Evolutionary conservation across 2,888 invertebrate species (phyloP), one percentile per base, ranked within the genome.

Genomic region (Mythimna vitellina): DNA sequence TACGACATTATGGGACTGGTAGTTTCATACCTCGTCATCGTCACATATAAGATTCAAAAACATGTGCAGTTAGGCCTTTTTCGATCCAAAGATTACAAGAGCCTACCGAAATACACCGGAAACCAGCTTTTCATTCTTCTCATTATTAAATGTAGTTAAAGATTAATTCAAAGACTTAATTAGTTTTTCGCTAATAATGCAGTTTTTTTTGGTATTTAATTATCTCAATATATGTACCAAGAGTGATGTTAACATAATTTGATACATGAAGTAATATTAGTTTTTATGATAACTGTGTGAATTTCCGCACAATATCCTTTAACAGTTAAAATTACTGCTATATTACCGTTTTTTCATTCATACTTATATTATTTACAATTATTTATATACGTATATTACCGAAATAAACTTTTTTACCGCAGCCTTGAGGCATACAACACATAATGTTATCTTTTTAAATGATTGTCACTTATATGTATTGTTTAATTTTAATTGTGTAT

Each of bases 281-380:
- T 56, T 29, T 29, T 68, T 76, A 51, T 51, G 38, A 76, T n/a
- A 32, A 25, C 61, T 42, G 57, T 68, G 76, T 62, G 74, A 74
- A 68, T 74, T 68, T 32, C 25, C 20, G 29, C 61, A 76, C 57
- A 58, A 69, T 38, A 76, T 63, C 17, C 51, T 58, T 46, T 8
- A 32, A 51, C 69, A 76, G 62, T 76, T 63, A 51, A 57, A 53
- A 49, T 60, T 53, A 73, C 73, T 70, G 77, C 46, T 58, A 56
- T 35, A 46, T 51, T 51, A 46, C 46, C 46, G 46, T 20, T 46
- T 46, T 46, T 46, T 46, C 14, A 17, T 20, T 46, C 17, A 46
- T 46, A 5, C 17, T 46, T 46, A 20, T 46, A 9, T 7, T 46
- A 46, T 17, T 46, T 7, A 46, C 46, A 46, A 46, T 46, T 46